Evolutionary conservation across 1,140 invertebrate species (phyloP), one percentile per base, ranked within the genome.

Genomic region (Meloidogyne exigua): DNA sequence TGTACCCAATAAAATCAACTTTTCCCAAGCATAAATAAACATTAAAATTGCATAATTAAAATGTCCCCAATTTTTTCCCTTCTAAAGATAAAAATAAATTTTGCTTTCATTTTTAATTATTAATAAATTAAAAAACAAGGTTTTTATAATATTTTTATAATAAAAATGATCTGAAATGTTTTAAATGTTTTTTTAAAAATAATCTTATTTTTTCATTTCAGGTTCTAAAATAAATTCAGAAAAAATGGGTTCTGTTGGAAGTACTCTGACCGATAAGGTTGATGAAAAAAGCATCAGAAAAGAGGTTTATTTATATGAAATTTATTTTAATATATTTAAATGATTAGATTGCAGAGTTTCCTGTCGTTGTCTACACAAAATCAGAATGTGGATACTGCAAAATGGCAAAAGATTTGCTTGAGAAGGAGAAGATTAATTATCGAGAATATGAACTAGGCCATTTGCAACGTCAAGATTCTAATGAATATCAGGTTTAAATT

Each of bases 331-430:
- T 67, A 26, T 76, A 18, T 63, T 15, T 0, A 2, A 15, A 25
- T 15, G 13, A 81, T 62, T 49, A 83, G 82, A 63, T 82, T n/a
- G 80, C 32, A 7, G 66, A 76, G 36, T 69, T 65, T 68, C 82
- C 80, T 1, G 80, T 83, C 13, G 82, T 82, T 11, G 65, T 82
- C 26, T 82, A 84, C 62, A 44, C 81, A 15, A 84, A 82, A 68
- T 65, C 79, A n/a, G 25, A 72, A 28, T 83, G 82, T 75, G 82
- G 82, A 15, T 83, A 82, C 42, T 83, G 82, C 73, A 82, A 70
- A 39, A 63, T 79, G 71, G 82, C 82, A 23, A 83, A 83, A 63
- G 63, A 75, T 49, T 36, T 83, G 25, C 72, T 83, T 25, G 39
- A 63, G 9, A 79, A 84, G 28, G 82, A 83, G 42, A 42, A 67